These are phyloP conservation scores for Crypturellus tataupa DNA, from an alignment of 2,797 vertebrate species.

Conservation along the genomic window DNA sequence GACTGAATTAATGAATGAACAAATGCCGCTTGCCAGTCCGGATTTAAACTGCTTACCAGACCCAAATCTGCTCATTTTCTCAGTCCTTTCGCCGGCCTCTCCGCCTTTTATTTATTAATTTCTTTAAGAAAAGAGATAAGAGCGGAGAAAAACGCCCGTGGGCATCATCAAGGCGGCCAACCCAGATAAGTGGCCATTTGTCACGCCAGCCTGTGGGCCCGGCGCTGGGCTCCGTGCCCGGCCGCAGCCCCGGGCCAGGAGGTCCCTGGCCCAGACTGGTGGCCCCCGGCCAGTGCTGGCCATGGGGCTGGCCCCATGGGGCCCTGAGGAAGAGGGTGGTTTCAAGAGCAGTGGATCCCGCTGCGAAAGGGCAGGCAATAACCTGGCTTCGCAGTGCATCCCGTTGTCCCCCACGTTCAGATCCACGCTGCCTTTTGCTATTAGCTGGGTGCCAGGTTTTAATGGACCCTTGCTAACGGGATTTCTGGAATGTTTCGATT, in stretches of 20 bases:
- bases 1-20: conserved; percentile 82
- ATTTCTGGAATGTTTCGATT: conserved; percentile 71
- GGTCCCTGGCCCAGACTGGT: neutral
- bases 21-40: conserved; percentile 77
- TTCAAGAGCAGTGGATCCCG: neutral
- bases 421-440: conserved; percentile 35
- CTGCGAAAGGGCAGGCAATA: conserved; percentile 57
- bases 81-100: conserved; percentile 52
- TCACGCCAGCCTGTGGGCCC: neutral
- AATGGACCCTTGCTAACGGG: conserved; percentile 74
- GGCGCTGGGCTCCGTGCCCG: conserved; percentile 49
- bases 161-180: conserved; percentile 69
- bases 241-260: neutral
- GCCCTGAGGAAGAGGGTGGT: neutral
- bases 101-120: conserved; percentile 71
- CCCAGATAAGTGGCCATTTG: conserved; percentile 50
- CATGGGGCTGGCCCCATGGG: too few relatives aligned
- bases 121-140: conserved; percentile 61
- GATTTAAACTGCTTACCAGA: conserved; percentile 82
- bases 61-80: conserved; percentile 80
- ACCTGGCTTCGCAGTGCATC: conserved; percentile 38
- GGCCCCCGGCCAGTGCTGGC: too few relatives aligned
- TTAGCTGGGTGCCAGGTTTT: conserved; percentile 69
- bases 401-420: neutral
- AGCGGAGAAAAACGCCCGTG: conserved; percentile 63